These are phyloP conservation scores for Chaetodon trifascialis DNA, from an alignment of 2,113 vertebrate genomes.

Conservation along the genomic window DNA sequence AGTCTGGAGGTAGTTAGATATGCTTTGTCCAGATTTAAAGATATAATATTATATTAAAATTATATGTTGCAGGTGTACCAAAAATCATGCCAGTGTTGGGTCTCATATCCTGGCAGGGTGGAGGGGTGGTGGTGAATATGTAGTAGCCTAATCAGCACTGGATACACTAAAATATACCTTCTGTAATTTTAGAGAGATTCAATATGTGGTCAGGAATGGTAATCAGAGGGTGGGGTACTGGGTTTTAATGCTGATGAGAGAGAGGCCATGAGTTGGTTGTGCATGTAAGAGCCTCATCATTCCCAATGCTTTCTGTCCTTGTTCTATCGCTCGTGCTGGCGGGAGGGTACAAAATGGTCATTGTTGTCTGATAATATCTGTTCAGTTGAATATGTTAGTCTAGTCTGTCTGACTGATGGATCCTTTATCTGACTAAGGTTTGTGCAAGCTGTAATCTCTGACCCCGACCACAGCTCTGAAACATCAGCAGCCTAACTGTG, in stretches of 20 bases:
- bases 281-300: background rate
- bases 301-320: background rate
- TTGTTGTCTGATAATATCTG: constrained; percentile 4
- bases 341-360: background rate
- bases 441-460: too few relatives aligned
- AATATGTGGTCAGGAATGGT: background rate
- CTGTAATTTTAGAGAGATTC: too few relatives aligned
- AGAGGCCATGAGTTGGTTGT: background rate
- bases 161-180: background rate
- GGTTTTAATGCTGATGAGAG: background rate
- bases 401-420: too few relatives aligned
- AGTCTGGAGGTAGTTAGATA: background rate
- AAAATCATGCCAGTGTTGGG: background rate
- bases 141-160: background rate
- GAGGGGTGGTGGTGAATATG: background rate
- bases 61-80: background rate
- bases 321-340: background rate
- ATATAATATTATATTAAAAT: background rate
- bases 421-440: too few relatives aligned
- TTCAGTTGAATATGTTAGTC: too few relatives aligned
- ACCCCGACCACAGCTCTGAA: too few relatives aligned
- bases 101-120: background rate
- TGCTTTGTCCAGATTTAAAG: background rate
- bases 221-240: background rate
- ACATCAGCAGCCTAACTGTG: too few relatives aligned